phyloP scores from a whole-genome alignment of 2,888 invertebrate genomes.

The Pseudanteris insignis region DNA sequence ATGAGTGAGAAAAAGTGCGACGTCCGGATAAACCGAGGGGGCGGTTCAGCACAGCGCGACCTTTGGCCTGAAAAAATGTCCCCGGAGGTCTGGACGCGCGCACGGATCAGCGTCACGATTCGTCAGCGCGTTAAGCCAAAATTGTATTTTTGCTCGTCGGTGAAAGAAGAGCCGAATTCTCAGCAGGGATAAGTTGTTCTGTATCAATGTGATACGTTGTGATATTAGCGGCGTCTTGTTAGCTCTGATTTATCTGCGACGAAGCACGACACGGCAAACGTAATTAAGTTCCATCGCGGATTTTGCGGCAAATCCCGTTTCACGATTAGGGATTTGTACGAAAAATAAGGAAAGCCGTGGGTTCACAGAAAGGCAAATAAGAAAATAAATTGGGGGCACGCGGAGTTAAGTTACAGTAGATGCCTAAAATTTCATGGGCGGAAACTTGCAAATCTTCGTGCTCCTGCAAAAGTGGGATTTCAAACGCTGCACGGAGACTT shows the following conservation, averaged over 20 bases:
- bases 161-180: conserved; percentile 3
- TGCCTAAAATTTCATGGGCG: too few relatives aligned
- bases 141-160: conserved; percentile 20
- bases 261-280: conserved; percentile 9
- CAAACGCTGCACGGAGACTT: too few relatives aligned
- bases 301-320: conserved; percentile 5
- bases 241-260: conserved; percentile 20
- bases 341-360: too few relatives aligned
- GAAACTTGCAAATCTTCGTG: too few relatives aligned
- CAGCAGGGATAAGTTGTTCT: conserved; percentile 12
- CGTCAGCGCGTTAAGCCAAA: conserved; percentile 9
- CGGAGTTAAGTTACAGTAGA: too few relatives aligned
- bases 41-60: conserved; percentile 35
- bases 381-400: too few relatives aligned
- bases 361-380: too few relatives aligned
- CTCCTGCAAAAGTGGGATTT: too few relatives aligned
- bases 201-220: conserved; percentile 18
- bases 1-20: neutral
- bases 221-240: conserved; percentile 24
- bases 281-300: conserved; percentile 18
- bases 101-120: conserved; percentile 38
- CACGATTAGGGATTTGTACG: neutral
- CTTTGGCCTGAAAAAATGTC: conserved; percentile 34
- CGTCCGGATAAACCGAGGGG: conserved; percentile 25
- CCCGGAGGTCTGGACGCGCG: conserved; percentile 4